Base-by-base conservation (phyloP, 1,140 invertebrate genomes). In the Trichonephila inaurata region DNA sequence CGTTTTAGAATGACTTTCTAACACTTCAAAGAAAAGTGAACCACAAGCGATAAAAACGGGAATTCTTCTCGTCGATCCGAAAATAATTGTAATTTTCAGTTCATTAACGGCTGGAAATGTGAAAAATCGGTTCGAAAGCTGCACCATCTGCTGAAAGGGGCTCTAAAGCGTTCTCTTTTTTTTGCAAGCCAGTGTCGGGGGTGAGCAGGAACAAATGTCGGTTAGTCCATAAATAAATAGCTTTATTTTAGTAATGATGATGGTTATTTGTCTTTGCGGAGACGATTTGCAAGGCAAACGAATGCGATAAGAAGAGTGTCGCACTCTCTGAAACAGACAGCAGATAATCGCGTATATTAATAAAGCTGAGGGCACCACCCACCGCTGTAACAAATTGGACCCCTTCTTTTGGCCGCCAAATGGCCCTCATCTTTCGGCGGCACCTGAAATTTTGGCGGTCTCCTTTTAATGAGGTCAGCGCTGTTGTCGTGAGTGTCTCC, bases 281-380 rank as follows among this genome's bases (percentile, higher is more conserved):
- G 24, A 28, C 33, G 66, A 93, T 93, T 93, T 93, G 92, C 92
- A 93, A 88, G 85, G 85, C 92, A 93, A 93, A 93, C 92, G 85
- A 81, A 82, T 88, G 69, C 16, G 92, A 93, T 93, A 93, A 93
- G 92, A 82, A 88, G 85, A 24, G 61, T 93, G 91, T 87, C 66
- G n/a, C 66, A 28, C 69, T 60, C 44, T 90, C 89, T 91, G 91
- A 87, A 81, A 77, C 66, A 72, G 92, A 93, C 92, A 93, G 86
- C 92, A 86, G 66, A 93, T 93, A 93, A 93, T 93, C 85, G 85
- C 66, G 85, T 58, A 64, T 93, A 93, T 93, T 93, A 93, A 93
- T 93, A 92, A 92, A 92, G 82, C 40, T 24, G 40, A 28, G 85
- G 51, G 86, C 64, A 61, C 85, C 85, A 93, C 92, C 92, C 92